Percentiles rank a stretch among this genome's conserved stretches.
phyloP scores from a whole-genome alignment of 1,140 invertebrate species.

The Bombus balteatus region DNA sequence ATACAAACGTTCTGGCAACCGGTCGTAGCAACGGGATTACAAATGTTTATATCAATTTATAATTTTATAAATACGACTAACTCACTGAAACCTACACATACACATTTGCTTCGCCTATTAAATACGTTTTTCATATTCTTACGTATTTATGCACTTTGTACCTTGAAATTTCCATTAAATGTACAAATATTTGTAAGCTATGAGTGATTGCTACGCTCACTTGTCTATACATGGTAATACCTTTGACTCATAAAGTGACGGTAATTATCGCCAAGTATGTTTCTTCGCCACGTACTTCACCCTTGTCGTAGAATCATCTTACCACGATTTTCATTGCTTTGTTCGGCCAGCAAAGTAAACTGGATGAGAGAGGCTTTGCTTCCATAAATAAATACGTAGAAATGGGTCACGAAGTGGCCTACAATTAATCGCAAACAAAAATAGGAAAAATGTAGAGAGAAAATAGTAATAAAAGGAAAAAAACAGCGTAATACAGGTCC shows the following conservation, averaged over 20 bases:
- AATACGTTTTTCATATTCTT: too few relatives aligned
- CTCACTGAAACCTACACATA: not conserved
- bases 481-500: not conserved
- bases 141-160: too few relatives aligned
- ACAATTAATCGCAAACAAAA: not conserved
- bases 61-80: not conserved
- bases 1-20: not conserved
- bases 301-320: not conserved
- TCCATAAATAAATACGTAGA: not conserved
- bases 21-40: too few relatives aligned
- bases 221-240: too few relatives aligned
- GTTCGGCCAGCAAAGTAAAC: not conserved
- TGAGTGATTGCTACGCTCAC: too few relatives aligned
- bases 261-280: not conserved
- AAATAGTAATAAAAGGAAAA: not conserved
- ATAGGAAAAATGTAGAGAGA: not conserved
- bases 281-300: not conserved
- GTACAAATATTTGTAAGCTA: not conserved
- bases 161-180: not conserved
- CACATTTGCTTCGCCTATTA: accelerated
- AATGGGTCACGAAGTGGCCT: not conserved
- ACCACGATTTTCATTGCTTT: not conserved
- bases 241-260: accelerated
- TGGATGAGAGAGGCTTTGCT: not conserved
- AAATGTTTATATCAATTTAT: not conserved